Conservation (phyloP, 1,140 invertebrate species). For the Calliopsis andreniformis region DNA sequence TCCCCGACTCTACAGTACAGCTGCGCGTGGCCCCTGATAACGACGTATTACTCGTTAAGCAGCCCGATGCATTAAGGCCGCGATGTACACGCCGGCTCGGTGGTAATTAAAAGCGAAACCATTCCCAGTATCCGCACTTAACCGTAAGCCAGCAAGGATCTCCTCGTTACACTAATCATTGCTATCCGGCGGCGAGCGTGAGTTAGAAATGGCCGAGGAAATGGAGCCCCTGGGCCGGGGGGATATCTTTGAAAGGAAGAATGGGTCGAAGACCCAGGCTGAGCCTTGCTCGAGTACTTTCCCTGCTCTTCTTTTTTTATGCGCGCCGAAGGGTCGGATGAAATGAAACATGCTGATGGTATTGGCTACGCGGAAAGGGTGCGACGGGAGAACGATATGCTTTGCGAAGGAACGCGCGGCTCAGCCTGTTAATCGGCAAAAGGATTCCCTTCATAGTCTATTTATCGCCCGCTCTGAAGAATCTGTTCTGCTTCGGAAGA, state of each 20-base stretch:
- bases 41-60: constrained; percentile 62
- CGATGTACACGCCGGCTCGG: constrained; percentile 49
- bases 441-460: constrained; percentile 13
- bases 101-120: constrained; percentile 64
- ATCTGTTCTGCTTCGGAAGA: neutral
- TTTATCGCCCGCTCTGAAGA: neutral
- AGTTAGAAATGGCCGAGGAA: constrained; percentile 29
- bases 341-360: constrained; percentile 50
- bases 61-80: constrained; percentile 52
- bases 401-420: neutral
- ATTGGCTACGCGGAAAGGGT: constrained; percentile 32
- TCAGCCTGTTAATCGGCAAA: constrained; percentile 15
- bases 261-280: neutral
- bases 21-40: constrained; percentile 46
- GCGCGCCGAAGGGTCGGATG: constrained; percentile 24
- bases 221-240: neutral
- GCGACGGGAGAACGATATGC: neutral
- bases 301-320: neutral
- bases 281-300: neutral
- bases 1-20: neutral
- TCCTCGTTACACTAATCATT: constrained; percentile 66
- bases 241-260: constrained; percentile 22
- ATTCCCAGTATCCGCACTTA: constrained; percentile 62
- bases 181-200: constrained; percentile 38
- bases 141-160: constrained; percentile 43